Conservation (phyloP, 1,140 invertebrate species). For the Anadara kagoshimensis region DNA sequence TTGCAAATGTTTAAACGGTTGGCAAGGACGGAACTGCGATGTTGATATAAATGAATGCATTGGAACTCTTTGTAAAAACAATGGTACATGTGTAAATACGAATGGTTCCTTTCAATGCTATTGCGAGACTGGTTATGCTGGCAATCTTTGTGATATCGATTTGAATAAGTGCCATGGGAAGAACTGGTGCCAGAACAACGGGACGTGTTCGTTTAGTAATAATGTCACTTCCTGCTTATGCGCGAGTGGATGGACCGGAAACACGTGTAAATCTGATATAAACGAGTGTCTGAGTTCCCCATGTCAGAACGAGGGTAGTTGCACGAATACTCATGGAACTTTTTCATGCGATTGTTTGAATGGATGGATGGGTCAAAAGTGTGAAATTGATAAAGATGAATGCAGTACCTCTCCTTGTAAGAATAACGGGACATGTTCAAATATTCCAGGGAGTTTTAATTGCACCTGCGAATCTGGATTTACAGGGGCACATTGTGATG, state of each 20-base stretch:
- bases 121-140: conserved; percentile 23
- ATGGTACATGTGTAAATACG: conserved; percentile 7
- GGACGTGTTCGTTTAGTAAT: conserved; percentile 19
- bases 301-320: conserved; percentile 81
- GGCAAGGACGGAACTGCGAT: conserved; percentile 80
- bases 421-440: conserved; percentile 12
- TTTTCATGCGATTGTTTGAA: conserved; percentile 42
- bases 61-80: conserved; percentile 27
- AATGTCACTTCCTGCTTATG: conserved; percentile 29
- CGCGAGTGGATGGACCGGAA: conserved; percentile 23
- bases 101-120: conserved; percentile 15
- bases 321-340: conserved; percentile 36
- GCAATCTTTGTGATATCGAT: neutral
- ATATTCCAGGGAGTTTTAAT: conserved; percentile 16
- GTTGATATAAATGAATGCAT: conserved; percentile 46
- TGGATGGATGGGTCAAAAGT: conserved; percentile 39
- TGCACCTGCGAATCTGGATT: conserved; percentile 20
- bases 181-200: neutral
- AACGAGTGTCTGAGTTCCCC: conserved; percentile 77
- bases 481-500: conserved; percentile 31
- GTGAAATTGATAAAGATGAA: conserved; percentile 28
- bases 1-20: conserved; percentile 38
- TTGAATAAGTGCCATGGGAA: neutral
- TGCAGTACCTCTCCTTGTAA: conserved; percentile 19
- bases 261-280: conserved; percentile 35